Conservation (phyloP, 2,888 invertebrate species). For the Diadromus collaris region DNA sequence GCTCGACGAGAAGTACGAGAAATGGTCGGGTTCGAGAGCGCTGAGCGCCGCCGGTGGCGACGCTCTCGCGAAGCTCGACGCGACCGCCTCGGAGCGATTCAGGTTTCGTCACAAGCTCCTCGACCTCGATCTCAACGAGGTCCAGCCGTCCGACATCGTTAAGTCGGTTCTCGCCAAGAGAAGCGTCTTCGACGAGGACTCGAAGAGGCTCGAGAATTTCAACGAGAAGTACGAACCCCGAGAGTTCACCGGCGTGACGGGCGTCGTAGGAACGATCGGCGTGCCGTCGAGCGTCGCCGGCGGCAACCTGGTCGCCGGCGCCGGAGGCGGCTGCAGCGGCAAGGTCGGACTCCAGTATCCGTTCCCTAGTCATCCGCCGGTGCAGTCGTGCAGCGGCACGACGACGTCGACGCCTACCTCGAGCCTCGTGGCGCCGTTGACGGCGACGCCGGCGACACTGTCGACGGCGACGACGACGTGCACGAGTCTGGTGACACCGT, state of each 20-base stretch:
- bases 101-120: conserved; percentile 88
- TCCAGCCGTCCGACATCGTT: conserved; percentile 96
- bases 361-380: conserved; percentile 89
- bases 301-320: conserved; percentile 37
- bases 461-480: conserved; percentile 60
- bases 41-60: conserved; percentile 83
- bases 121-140: conserved; percentile 89
- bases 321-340: conserved; percentile 77
- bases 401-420: conserved; percentile 49
- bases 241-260: conserved; percentile 80
- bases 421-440: conserved; percentile 52
- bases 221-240: conserved; percentile 90
- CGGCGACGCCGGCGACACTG: conserved; percentile 60
- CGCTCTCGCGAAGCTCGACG: conserved; percentile 81
- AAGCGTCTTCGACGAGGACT: conserved; percentile 98
- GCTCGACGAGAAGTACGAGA: conserved; percentile 96
- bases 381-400: conserved; percentile 73
- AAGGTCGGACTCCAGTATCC: conserved; percentile 87
- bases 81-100: conserved; percentile 81
- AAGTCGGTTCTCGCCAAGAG: conserved; percentile 95
- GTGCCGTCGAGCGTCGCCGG: conserved; percentile 60
- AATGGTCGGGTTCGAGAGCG: conserved; percentile 89
- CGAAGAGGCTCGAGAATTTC: conserved; percentile 94
- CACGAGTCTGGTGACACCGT: conserved; percentile 56
- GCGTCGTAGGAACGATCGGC: conserved; percentile 70